These are phyloP conservation scores for Sternotherus odoratus DNA, from an alignment of 2,797 vertebrate species.

Conservation along the genomic window DNA sequence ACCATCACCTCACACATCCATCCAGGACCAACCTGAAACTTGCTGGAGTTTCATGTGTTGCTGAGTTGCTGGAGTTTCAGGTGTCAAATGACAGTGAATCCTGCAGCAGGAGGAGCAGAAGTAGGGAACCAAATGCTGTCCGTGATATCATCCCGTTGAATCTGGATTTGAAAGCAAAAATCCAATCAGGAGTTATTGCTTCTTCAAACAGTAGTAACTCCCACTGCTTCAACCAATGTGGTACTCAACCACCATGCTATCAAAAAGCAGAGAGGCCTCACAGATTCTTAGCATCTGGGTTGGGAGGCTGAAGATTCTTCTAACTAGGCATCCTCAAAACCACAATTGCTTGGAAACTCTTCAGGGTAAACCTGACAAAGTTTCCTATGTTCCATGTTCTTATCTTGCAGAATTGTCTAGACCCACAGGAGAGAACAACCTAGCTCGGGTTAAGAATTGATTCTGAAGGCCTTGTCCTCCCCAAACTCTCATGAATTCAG, in stretches of 20 bases:
- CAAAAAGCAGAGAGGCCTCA: background rate
- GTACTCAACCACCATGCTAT: background rate
- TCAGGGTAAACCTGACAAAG: background rate
- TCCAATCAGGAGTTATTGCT: background rate
- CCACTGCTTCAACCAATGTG: background rate
- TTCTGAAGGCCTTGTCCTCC: background rate
- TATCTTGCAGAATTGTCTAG: background rate
- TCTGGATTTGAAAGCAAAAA: background rate
- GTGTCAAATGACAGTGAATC: background rate
- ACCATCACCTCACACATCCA: background rate
- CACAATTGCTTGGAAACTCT: background rate
- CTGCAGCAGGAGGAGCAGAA: background rate
- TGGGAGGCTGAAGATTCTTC: background rate
- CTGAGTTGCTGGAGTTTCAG: background rate
- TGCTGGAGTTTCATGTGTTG: background rate
- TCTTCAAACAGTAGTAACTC: background rate
- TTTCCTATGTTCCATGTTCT: background rate
- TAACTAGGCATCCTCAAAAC: background rate
- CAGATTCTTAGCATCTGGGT: background rate
- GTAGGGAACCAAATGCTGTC: background rate
- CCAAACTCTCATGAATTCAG: background rate
- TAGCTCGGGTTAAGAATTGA: background rate
- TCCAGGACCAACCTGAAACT: background rate
- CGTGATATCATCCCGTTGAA: background rate
- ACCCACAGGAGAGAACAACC: background rate